A percentile compares a stretch with the other conserved stretches of the same genome.
Conservation (phyloP, 2,113 vertebrate genomes). For the Myrmecobius fasciatus region DNA sequence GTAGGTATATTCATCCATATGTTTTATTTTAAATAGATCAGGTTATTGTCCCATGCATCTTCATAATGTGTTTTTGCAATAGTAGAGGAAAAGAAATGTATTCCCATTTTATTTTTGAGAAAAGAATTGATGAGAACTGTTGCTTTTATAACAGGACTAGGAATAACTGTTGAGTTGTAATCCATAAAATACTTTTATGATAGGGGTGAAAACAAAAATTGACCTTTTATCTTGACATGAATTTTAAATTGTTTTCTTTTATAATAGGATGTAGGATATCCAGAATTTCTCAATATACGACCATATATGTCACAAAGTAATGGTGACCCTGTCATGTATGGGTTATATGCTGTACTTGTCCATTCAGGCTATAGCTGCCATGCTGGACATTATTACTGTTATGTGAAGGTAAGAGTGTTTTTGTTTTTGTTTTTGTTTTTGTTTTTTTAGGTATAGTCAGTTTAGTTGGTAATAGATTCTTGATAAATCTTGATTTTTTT, state of each 20-base stretch:
- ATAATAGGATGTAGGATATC: slow-evolving; percentile 93
- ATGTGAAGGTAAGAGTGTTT: slow-evolving; percentile 90
- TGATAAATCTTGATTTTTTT: not conserved
- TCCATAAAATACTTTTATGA: not conserved
- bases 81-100: accelerated
- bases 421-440: too few species aligned
- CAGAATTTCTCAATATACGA: slow-evolving; percentile 93
- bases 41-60: too few species aligned
- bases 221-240: accelerated
- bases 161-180: accelerated
- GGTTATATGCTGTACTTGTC: slow-evolving; percentile 95
- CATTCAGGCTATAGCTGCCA: slow-evolving; percentile 97
- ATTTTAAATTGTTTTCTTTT: not conserved
- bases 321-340: slow-evolving; percentile 90
- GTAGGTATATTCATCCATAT: too few species aligned
- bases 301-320: slow-evolving; percentile 95
- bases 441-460: accelerated
- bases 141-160: not conserved
- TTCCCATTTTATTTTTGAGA: not conserved
- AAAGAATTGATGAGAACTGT: not conserved
- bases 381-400: slow-evolving; percentile 97
- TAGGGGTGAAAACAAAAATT: accelerated
- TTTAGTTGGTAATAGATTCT: accelerated
- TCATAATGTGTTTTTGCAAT: not conserved
- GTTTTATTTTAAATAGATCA: not conserved